Conservation (phyloP, 2,113 vertebrate species). For the Ancistrus triradiatus region DNA sequence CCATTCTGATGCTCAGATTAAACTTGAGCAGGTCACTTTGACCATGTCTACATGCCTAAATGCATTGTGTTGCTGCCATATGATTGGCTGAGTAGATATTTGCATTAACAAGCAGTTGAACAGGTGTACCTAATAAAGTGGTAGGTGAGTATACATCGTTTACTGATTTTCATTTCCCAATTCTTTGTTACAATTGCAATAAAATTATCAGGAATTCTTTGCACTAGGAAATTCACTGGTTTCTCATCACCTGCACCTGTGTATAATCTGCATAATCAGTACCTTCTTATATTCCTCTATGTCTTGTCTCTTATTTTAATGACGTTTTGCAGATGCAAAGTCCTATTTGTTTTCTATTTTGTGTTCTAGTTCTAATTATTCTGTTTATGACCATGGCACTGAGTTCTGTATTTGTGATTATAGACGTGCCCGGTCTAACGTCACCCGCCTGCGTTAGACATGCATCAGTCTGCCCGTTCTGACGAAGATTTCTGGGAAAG, state of each 20-base stretch:
- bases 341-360: not conserved
- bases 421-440: not conserved
- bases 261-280: constrained; percentile 5
- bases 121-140: too few species aligned
- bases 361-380: not conserved
- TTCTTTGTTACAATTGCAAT: constrained; percentile 5
- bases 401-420: not conserved
- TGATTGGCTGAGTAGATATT: too few species aligned
- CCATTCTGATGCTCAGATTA: too few species aligned
- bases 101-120: too few species aligned
- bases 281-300: not conserved
- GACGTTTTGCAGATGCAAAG: constrained; percentile 3
- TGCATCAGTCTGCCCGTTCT: not conserved
- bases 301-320: constrained; percentile 1
- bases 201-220: not conserved
- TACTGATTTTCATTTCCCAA: too few species aligned
- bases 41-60: too few species aligned
- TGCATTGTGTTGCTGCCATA: too few species aligned
- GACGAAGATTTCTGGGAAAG: constrained; percentile 5
- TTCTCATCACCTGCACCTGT: constrained; percentile 10
- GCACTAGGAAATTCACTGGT: not conserved
- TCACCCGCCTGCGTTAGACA: not conserved
- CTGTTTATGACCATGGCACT: not conserved
- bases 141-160: too few species aligned
- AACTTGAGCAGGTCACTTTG: too few species aligned